phyloP scores from a whole-genome alignment of 1,140 invertebrate species.

The Aphidius gifuensis region DNA sequence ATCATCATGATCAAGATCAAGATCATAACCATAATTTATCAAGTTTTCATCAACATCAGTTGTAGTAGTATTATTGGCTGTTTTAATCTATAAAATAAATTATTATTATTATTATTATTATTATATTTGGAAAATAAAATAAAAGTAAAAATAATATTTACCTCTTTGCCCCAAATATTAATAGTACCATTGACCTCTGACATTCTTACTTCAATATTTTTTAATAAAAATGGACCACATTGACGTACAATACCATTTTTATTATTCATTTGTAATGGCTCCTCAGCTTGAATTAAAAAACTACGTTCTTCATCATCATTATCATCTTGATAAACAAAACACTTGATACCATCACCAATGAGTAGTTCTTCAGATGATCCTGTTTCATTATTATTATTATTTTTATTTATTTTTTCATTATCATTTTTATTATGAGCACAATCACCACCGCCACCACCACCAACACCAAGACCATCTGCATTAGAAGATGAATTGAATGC shows the following conservation, averaged over 20 bases:
- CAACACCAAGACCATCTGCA: slow-evolving; percentile 26
- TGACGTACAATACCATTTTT: slow-evolving; percentile 33
- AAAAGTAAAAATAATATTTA: slow-evolving; percentile 24
- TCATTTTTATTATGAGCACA: neutral
- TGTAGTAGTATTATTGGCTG: too few relatives aligned
- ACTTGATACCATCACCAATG: slow-evolving; percentile 39
- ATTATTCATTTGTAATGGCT: slow-evolving; percentile 27
- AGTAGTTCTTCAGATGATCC: slow-evolving; percentile 16
- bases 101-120: neutral
- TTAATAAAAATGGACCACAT: slow-evolving; percentile 49
- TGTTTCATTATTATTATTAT: slow-evolving; percentile 26
- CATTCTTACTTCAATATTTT: slow-evolving; percentile 52
- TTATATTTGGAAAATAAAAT: neutral
- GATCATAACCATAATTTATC: too few relatives aligned
- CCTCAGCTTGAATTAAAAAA: slow-evolving; percentile 48
- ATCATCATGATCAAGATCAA: too few relatives aligned
- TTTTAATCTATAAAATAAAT: neutral
- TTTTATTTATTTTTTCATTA: neutral
- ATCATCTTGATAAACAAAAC: slow-evolving; percentile 46
- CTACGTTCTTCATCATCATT: slow-evolving; percentile 43
- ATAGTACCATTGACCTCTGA: slow-evolving; percentile 50
- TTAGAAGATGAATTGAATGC: slow-evolving; percentile 26
- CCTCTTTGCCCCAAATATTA: slow-evolving; percentile 52
- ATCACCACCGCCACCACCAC: neutral
- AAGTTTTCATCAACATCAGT: too few relatives aligned